Base-by-base conservation (phyloP, 1,140 invertebrate species). In the Nasonia giraulti region DNA sequence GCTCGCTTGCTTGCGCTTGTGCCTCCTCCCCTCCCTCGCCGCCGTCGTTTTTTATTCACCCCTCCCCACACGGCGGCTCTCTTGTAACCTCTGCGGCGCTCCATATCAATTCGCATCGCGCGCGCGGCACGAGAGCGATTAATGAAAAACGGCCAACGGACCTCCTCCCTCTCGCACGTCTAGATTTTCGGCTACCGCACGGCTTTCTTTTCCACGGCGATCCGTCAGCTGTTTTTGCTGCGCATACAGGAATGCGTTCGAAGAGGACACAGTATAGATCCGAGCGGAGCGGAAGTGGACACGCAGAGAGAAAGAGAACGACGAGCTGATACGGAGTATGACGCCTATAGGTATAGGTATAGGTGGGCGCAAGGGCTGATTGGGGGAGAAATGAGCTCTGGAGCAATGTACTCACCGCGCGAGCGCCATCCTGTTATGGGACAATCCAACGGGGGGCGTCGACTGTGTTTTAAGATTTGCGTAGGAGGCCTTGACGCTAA, bases 381-480 rank as follows among this genome's bases (percentile, higher is more conserved):
- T 2, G 47, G 8, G 50, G 31, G 27, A 50, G 55, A 68, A 33
- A 47, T 8, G 40, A 47, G 11, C 20, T 80, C 3, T 8, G 2
- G 10, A n/a, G 12, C 33, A 40, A 31, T 73, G 77, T 91, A 92
- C 94, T 93, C 92, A 94, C 94, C 94, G 94, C 89, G 94, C 94
- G 91, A 94, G 93, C 92, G 94, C 94, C 94, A 94, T 94, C 93
- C 94, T 94, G 92, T 93, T 94, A 94, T 94, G 94, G 92, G 93
- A 94, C 89, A 94, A 93, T 93, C 92, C 94, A 90, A 93, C 92
- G 88, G 93, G 92, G 90, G 94, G 92, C 90, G 93, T 90, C 90
- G 94, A 91, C 91, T 94, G 92, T 89, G 93, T 94, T 94, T 94
- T 94, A 94, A 94, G 93, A 94, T 93, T 94, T 93, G 92, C 90